Percentiles rank a stretch among this genome's conserved stretches.
Conservation (phyloP, 2,113 vertebrate genomes). For the Origma solitaria region DNA sequence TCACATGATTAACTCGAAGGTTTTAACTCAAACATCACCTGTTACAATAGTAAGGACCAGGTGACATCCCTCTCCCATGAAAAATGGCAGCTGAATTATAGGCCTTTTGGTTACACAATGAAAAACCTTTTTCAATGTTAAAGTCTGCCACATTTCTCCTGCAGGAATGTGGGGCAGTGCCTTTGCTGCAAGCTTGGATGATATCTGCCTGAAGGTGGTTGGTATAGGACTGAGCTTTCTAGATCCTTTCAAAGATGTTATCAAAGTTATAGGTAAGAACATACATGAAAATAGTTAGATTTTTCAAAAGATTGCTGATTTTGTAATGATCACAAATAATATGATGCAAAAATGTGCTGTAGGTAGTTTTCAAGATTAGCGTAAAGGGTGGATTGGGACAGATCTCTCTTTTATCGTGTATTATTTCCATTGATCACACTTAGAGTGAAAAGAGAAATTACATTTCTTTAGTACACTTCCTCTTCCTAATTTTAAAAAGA, state of each 20-base stretch:
- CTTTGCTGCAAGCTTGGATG: slow-evolving; percentile 77
- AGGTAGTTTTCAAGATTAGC: background rate
- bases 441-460: background rate
- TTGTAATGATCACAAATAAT: background rate
- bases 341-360: background rate
- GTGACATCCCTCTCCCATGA: background rate
- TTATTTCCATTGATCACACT: background rate
- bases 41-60: background rate
- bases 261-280: slow-evolving; percentile 68
- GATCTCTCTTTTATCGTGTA: background rate
- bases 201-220: slow-evolving; percentile 67
- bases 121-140: background rate
- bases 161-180: slow-evolving; percentile 79
- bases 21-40: background rate
- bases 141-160: background rate
- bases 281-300: background rate
- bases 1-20: background rate
- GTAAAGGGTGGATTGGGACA: background rate
- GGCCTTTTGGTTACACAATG: background rate
- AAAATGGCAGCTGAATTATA: background rate
- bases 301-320: background rate
- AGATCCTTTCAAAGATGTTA: slow-evolving; percentile 45
- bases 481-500: background rate
- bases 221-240: slow-evolving; percentile 66
- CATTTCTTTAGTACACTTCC: background rate